Base-by-base conservation (phyloP, 2,797 vertebrate species). In the Gobio occitaniae region DNA sequence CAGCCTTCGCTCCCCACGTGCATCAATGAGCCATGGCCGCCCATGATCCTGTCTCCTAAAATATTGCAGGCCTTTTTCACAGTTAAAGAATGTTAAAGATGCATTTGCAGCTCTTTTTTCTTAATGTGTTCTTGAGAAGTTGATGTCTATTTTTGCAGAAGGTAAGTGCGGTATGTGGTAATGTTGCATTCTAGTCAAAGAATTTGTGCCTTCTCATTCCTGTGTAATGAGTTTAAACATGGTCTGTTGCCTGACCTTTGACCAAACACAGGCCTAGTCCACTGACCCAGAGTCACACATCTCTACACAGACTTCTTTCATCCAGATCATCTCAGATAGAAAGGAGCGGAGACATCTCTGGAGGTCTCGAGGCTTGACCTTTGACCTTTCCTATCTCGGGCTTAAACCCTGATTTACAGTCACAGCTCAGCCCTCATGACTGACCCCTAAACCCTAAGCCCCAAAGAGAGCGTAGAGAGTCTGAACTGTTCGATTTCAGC, bases 401-500 rank as follows among this genome's bases (percentile, higher is more conserved):
- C 47, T 70, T 88, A 86, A 77, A 41, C 19, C 78, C 70, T 90
- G 85, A 90, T 88, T 86, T 88, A 88, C 86, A 89, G 85, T 83
- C 83, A 47, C 41, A 68, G 66, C 38, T 75, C 61, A 63, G 70
- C n/a, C 75, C 71, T 69, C 44, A 38, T 52, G 69, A 74, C 50
- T 85, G 66, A 86, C 87, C 81, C 78, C 48, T 86, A 52, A 59
- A 50, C 59, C 52, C n/a, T n/a, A 19, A 54, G 38, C 75, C 50
- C 61, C 83, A 83, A 87, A 85, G 56, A 54, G 59, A 21, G 16
- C 68, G 54, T 72, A n/a, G 38, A 61, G 41, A 78, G 70, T 29
- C 32, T 78, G 48, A 29, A 75, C 59, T 72, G n/a, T 48, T 25
- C 21, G 56, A 9, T 44, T 44, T 83, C 52, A 84, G 82, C 21